These are phyloP conservation scores for Syrista parreyssii DNA, from an alignment of 2,888 invertebrate species.

Conservation along the genomic window DNA sequence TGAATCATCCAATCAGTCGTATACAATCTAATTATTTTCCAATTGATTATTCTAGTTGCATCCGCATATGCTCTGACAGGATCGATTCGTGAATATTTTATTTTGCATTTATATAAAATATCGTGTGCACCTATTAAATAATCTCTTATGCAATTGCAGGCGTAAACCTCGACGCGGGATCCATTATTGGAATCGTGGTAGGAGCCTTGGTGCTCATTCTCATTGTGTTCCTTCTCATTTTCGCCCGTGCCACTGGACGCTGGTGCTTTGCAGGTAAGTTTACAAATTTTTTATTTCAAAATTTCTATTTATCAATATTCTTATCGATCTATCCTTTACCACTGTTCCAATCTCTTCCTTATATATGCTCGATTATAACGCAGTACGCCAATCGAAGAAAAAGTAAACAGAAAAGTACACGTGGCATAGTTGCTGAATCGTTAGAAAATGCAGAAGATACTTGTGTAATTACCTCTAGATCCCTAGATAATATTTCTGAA, in stretches of 20 bases:
- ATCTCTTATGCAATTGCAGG: constrained; percentile 65
- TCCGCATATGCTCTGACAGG: background rate
- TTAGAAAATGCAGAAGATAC: background rate
- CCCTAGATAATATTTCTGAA: background rate
- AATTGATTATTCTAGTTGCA: background rate
- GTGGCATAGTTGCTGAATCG: background rate
- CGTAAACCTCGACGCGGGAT: constrained; percentile 78
- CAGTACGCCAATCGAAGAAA: background rate
- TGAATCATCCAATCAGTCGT: background rate
- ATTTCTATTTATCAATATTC: background rate
- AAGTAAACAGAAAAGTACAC: background rate
- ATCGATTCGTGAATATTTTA: background rate
- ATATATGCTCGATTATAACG: background rate
- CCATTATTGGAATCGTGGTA: constrained; percentile 82
- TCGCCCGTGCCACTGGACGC: constrained; percentile 83
- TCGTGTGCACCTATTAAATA: background rate
- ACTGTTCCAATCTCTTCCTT: background rate
- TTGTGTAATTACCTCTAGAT: background rate
- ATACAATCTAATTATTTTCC: background rate
- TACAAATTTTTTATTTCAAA: background rate
- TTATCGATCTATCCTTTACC: background rate
- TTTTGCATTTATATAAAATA: background rate
- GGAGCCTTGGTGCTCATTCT: constrained; percentile 76
- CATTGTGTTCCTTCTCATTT: constrained; percentile 74
- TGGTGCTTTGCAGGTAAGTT: constrained; percentile 91